Evolutionary conservation across 1,140 invertebrate species (phyloP), one percentile per base, ranked within the genome.

Genomic region (Aphelinus atriplicis): DNA sequence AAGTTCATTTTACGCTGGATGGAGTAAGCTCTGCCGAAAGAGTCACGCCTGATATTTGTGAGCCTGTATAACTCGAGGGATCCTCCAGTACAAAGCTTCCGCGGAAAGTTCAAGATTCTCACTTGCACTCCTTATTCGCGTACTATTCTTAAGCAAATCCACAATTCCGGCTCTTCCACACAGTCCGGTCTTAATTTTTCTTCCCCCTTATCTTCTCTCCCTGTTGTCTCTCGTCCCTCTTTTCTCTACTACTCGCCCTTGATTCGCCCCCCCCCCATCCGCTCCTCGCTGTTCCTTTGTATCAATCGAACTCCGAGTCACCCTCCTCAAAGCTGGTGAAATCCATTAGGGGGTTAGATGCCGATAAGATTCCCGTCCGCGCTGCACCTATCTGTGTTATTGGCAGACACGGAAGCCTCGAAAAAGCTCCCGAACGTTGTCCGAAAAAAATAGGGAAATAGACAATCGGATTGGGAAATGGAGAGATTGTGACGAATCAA

Each of bases 101-200:
- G 43, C 60, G 58, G 69, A 74, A 69, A 74, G 58, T 69, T 74
- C 57, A 68, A 74, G 73, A 58, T 48, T 3, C 55, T 51, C 56
- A 45, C 43, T 65, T 46, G n/a, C 45, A 2, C 71, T 65, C 45
- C 53, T 69, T 75, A 75, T 75, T 70, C 70, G 51, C 63, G 26
- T 26, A 26, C 26, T 26, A 26, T 26, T 26, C 26, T 26, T 42
- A 9, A 67, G 65, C 56, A 57, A 46, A 56, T 67, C 53, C 65
- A 51, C 46, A 56, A 10, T 55, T 67, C 47, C 63, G 50, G n/a
- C 50, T 65, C 4, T 4, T 26, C 2, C 48, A 51, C 63, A 9
- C 1, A 42, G 43, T 61, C 2, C 3, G 47, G 10, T 50, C 48
- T 26, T 26, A 26, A 2, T 51, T 51, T 51, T 50, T 64, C 46